Evolutionary conservation across 35 echinoderm and acorn worm genomes (phyloP), one percentile per base, ranked within the genome.

Genomic region (Ophiothrix spiculata): DNA sequence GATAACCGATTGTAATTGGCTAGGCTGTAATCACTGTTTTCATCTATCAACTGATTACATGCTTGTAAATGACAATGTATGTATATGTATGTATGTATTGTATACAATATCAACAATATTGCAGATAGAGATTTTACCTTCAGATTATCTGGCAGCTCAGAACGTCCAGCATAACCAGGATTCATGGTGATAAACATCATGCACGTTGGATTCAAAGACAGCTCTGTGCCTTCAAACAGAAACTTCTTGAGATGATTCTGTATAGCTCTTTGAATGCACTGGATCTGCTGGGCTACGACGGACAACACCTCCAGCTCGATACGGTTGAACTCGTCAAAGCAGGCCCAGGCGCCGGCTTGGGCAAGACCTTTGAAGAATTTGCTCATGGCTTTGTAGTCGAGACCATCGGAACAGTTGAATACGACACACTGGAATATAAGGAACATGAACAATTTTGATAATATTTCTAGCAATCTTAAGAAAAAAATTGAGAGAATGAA

Each of bases 151-250:
- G 89, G 96, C 1, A 99, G 86, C 33, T 99, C 96, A 14, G 96
- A 94, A 28, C 92, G 81, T 25, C 96, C 96, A 78, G 95, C 96
- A 64, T 94, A 99, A 33, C 96, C 92, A 40, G 96, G 92, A 75
- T 99, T 94, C 96, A 99, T 94, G 35, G 95, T 98, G 86, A 98
- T 98, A 56, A 98, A 94, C 91, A 98, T 94, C 33, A 92, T 98
- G 76, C 95, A 98, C 2, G 95, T 94, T 15, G 95, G 95, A 79
- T 98, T 93, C 32, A 93, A 78, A 37, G 95, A 93, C 84, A 97
- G 45, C 82, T 97, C 95, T 45, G 95, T 97, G 28, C 95, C 95
- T 80, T 97, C 95, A 93, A 97, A 97, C 85, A 91, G 41, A 76
- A 97, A 97, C 77, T 81, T 93, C 88, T 97, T 97, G 25, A 76